Conservation (phyloP, 2,888 invertebrate genomes). For the Temnothorax ravouxi region DNA sequence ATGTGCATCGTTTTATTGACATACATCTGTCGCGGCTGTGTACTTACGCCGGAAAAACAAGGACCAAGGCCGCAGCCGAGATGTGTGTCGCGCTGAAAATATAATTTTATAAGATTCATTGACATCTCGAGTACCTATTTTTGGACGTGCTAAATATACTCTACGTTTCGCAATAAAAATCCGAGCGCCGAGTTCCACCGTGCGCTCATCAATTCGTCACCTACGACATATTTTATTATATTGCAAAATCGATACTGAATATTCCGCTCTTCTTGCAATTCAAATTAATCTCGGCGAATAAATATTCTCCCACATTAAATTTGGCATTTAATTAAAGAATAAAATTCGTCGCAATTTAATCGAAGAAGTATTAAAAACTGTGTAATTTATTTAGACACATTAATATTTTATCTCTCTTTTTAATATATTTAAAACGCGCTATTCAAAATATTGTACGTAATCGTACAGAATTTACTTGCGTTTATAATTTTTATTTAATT, state of each 20-base stretch:
- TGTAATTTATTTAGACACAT: neutral
- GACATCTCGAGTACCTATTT: neutral
- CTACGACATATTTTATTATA: neutral
- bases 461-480: neutral
- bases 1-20: too few relatives aligned
- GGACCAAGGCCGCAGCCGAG: neutral
- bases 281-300: neutral
- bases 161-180: neutral
- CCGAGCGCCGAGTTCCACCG: neutral
- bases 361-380: neutral
- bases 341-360: neutral
- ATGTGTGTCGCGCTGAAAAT: neutral
- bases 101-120: slow-evolving; percentile 2
- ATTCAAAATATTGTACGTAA: neutral
- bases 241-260: slow-evolving; percentile 5
- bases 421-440: neutral
- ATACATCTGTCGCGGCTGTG: too few relatives aligned
- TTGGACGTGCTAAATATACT: neutral
- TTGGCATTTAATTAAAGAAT: neutral
- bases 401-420: neutral
- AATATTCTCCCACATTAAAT: neutral
- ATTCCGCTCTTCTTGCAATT: neutral
- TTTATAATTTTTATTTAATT: slow-evolving; percentile 11
- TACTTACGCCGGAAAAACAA: neutral
- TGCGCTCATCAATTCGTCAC: neutral